Percentiles rank a stretch among this genome's conserved stretches.
phyloP scores from a whole-genome alignment of 2,888 invertebrate genomes.

The Apotomis capreana region DNA sequence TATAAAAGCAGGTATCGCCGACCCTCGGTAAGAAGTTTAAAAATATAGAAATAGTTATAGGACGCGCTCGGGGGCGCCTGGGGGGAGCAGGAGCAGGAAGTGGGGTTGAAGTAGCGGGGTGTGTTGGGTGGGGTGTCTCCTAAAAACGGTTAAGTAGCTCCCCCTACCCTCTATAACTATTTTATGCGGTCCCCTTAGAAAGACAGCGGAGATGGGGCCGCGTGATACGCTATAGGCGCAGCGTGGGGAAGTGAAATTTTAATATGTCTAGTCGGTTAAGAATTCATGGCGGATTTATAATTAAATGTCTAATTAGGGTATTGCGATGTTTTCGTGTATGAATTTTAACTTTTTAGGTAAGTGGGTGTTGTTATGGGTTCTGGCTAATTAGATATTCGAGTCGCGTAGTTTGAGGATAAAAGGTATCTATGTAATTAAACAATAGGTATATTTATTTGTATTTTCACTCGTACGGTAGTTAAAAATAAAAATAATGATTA shows the following conservation, averaged over 20 bases:
- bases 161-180: conserved; percentile 82
- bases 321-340: conserved; percentile 69
- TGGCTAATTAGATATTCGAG: conserved; percentile 33
- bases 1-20: conserved; percentile 77
- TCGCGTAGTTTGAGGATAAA: conserved; percentile 7
- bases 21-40: conserved; percentile 80
- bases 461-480: background rate
- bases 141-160: conserved; percentile 84
- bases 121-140: conserved; percentile 79
- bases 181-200: conserved; percentile 83
- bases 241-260: conserved; percentile 80
- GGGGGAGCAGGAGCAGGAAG: conserved; percentile 71
- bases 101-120: conserved; percentile 76
- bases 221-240: conserved; percentile 75
- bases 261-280: conserved; percentile 80
- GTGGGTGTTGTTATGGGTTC: conserved; percentile 38
- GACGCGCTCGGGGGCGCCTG: conserved; percentile 54
- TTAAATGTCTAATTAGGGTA: conserved; percentile 79
- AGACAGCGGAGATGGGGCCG: conserved; percentile 79
- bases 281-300: conserved; percentile 81
- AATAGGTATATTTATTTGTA: background rate
- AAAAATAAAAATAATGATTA: background rate
- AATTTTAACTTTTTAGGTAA: conserved; percentile 57
- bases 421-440: conserved; percentile 7
- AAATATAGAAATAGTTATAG: conserved; percentile 81